These are phyloP conservation scores for Nestor notabilis DNA, from an alignment of 2,113 vertebrate species.

Conservation along the genomic window DNA sequence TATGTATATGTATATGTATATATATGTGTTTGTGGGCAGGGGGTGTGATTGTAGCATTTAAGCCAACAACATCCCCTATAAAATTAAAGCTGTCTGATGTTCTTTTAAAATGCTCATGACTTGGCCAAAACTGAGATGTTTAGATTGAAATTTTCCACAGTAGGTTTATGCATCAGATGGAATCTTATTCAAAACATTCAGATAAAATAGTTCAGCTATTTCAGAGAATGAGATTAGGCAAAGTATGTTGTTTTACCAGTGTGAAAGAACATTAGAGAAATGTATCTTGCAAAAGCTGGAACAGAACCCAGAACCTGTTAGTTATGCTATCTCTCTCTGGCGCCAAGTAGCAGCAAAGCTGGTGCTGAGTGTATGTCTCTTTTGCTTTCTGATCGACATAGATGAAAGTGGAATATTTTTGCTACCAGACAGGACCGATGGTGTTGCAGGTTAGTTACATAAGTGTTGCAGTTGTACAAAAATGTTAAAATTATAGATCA, in stretches of 20 bases:
- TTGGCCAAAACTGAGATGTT: conserved; percentile 14
- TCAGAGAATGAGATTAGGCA: conserved; percentile 14
- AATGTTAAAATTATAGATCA: neutral
- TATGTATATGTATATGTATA: neutral
- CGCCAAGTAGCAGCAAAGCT: neutral
- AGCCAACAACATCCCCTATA: neutral
- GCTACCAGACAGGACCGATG: neutral
- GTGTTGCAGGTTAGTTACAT: neutral
- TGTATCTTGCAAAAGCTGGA: conserved; percentile 18
- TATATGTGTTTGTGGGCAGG: neutral
- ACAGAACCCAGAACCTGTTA: conserved; percentile 24
- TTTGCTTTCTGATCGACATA: neutral
- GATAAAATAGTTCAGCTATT: conserved; percentile 28
- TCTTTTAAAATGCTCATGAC: conserved; percentile 1
- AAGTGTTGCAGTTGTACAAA: neutral
- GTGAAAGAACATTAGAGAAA: conserved; percentile 11
- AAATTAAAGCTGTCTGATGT: neutral
- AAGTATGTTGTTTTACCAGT: conserved; percentile 41
- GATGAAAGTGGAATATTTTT: neutral
- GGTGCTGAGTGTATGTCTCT: neutral
- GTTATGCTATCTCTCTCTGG: neutral
- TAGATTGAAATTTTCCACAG: neutral
- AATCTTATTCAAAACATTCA: conserved; percentile 24
- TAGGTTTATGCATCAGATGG: neutral
- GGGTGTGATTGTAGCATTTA: neutral